Base-by-base conservation (phyloP, 1,140 invertebrate species). In the Planococcus citri region DNA sequence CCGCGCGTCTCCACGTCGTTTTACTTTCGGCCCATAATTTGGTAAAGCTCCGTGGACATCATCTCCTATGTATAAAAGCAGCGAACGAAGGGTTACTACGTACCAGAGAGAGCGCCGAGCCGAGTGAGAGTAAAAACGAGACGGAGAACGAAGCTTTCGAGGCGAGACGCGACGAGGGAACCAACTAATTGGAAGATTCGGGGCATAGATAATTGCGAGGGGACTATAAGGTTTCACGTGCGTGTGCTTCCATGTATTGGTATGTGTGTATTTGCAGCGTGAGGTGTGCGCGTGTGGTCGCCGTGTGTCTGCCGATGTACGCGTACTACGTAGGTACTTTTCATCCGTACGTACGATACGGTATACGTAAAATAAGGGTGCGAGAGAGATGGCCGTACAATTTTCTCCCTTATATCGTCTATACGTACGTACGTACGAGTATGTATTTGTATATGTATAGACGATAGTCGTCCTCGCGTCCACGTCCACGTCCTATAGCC, bases 1-100 rank as follows among this genome's bases (percentile, higher is more conserved):
- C 60, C 22, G 60, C 60, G 6, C 22, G 25, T 20, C 60, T 25
- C 25, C 25, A 17, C 20, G 20, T 25, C 60, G 8, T 9, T 64
- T 64, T 25, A 64, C 60, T 64, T 64, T 64, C 60, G 60, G 60
- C 60, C 60, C 60, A 64, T 64, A 64, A 64, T 64, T 64, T 64
- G 60, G 60, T 64, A 64, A 64, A 27, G 60, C 60, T 64, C 60
- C 60, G 60, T 64, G 60, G 60, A 64, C 60, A 64, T 27, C 22
- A 27, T 64, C 60, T 64, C 60, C 21, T 64, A 24, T 27, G 60
- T 64, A 64, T 64, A 24, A 27, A 25, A 64, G 60, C n/a, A n/a
- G n/a, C n/a, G n/a, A n/a, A n/a, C 21, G 60, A 27, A 64, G 25
- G 60, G 60, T 27, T 64, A 25, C n/a, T n/a, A n/a, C n/a, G n/a